A percentile compares a stretch with the other conserved stretches of the same genome.
phyloP scores from a whole-genome alignment of 2,797 vertebrate species.

The Pelobates cultripes region DNA sequence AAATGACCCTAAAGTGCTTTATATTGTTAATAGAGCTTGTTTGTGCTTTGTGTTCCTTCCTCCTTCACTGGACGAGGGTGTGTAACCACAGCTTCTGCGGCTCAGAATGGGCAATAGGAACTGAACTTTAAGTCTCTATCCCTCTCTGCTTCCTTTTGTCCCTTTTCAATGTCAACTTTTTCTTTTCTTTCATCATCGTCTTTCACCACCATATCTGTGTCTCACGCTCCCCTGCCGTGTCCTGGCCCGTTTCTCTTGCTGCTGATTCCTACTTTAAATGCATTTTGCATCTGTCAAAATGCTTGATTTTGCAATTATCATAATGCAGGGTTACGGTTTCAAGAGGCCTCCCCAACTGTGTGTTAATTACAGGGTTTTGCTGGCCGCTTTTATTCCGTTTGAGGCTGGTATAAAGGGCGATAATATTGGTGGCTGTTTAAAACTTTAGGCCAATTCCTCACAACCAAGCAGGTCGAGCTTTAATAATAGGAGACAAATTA shows the following conservation, averaged over 20 bases:
- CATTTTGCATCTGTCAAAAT: constrained; percentile 12
- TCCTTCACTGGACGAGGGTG: background rate
- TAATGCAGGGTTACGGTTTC: constrained; percentile 14
- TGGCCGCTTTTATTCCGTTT: background rate
- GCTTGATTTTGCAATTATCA: constrained; percentile 14
- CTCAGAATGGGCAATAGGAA: background rate
- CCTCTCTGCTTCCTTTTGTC: background rate
- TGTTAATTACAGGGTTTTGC: constrained; percentile 32
- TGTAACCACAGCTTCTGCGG: background rate
- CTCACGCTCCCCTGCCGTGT: background rate
- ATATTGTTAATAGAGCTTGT: constrained; percentile 10
- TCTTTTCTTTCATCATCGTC: background rate
- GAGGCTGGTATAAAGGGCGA: background rate
- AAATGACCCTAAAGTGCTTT: constrained; percentile 9
- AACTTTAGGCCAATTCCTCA: constrained; percentile 30
- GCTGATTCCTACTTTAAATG: background rate
- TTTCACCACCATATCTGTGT: background rate
- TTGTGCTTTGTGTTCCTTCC: constrained; percentile 16
- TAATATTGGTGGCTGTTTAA: constrained; percentile 16
- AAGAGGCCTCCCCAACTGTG: constrained; percentile 1
- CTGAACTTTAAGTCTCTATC: background rate
- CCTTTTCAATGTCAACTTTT: background rate
- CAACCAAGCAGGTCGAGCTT: constrained; percentile 8
- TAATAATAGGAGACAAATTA: background rate
- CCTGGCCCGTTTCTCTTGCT: background rate